Evolutionary conservation across 2,797 vertebrate species (phyloP).

Genomic region (Scomberomorus guttatus): DNA sequence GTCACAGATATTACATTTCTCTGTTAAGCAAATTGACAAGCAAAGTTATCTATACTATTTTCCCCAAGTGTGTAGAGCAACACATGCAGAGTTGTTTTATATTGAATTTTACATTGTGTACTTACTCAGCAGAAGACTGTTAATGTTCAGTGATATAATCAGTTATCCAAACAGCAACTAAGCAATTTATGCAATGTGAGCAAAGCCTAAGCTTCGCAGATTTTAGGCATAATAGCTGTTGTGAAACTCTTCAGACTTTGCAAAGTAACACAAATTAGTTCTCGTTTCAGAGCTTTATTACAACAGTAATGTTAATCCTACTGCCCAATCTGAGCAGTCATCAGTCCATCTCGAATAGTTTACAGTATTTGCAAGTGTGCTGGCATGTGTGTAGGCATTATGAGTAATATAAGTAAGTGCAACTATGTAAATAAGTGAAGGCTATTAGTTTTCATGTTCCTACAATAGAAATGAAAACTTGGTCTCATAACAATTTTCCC

Average conservation of each 20-base stretch:
- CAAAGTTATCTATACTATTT: not conserved
- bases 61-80: not conserved
- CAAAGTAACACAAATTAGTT: constrained; percentile 11
- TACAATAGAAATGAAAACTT: not conserved
- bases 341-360: constrained; percentile 15
- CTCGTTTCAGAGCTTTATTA: constrained; percentile 28
- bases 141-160: constrained; percentile 48
- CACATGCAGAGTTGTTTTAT: not conserved
- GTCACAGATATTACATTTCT: not conserved
- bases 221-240: constrained; percentile 46
- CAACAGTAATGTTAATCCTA: constrained; percentile 14
- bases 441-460: constrained; percentile 36
- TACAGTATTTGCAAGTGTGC: constrained; percentile 2
- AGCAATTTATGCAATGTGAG: constrained; percentile 59
- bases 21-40: not conserved
- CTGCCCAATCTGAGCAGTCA: not conserved
- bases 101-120: not conserved
- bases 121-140: not conserved
- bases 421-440: constrained; percentile 34
- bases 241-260: constrained; percentile 55
- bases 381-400: constrained; percentile 35
- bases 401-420: constrained; percentile 39
- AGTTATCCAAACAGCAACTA: constrained; percentile 47
- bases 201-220: constrained; percentile 39
- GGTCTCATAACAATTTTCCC: constrained; percentile 24